A percentile compares a stretch with the other conserved stretches of the same genome.
Evolutionary conservation across 2,113 vertebrate genomes (phyloP).

Genomic region (Lycocorax pyrrhopterus): DNA sequence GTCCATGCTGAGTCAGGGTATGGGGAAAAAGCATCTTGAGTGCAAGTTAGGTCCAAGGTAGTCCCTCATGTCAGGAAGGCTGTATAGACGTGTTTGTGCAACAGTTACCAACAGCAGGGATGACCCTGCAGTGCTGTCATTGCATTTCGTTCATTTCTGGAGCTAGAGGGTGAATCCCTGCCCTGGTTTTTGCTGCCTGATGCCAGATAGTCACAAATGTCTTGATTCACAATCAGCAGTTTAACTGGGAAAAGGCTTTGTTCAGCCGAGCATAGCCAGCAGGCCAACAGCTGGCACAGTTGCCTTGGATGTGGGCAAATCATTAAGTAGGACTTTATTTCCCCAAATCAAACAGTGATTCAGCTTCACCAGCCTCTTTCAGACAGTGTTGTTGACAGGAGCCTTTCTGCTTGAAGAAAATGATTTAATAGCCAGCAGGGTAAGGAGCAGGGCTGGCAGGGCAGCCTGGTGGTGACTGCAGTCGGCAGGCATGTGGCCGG

Average conservation of each 20-base stretch:
- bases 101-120: background rate
- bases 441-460: background rate
- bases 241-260: background rate
- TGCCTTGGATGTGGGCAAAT: background rate
- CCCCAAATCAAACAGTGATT: slow-evolving; percentile 13
- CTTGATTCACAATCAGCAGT: background rate
- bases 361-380: background rate
- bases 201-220: background rate
- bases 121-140: background rate
- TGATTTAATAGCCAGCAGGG: background rate
- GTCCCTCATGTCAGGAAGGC: background rate
- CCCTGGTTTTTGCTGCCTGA: background rate
- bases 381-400: slow-evolving; percentile 9
- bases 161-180: background rate
- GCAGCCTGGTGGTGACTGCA: background rate
- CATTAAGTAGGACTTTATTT: background rate
- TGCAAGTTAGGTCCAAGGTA: background rate
- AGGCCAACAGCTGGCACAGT: background rate
- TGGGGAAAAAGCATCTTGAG: background rate
- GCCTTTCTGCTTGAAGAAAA: background rate
- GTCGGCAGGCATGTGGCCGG: background rate
- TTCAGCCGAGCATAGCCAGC: background rate
- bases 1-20: background rate
- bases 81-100: background rate
- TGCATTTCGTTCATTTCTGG: background rate